Percentiles rank a stretch among this genome's conserved stretches.
Evolutionary conservation across 2,888 invertebrate species (phyloP).

Genomic region (Onchidella celtica): DNA sequence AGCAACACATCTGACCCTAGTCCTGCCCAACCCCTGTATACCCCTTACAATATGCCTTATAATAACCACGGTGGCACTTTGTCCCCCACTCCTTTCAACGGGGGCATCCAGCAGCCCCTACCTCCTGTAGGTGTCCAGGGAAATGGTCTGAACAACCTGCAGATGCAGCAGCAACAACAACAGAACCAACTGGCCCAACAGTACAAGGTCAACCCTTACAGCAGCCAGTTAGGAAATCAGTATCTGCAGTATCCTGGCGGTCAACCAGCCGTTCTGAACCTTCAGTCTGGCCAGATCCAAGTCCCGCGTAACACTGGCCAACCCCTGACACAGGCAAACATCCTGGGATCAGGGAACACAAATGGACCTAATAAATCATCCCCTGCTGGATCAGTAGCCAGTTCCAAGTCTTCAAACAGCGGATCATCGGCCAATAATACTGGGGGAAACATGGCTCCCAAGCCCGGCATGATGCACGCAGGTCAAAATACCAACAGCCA

Average conservation of each 20-base stretch:
- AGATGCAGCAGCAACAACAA: constrained; percentile 53
- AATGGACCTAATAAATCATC: constrained; percentile 59
- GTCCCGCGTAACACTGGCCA: constrained; percentile 15
- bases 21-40: constrained; percentile 52
- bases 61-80: constrained; percentile 27
- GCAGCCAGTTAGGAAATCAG: constrained; percentile 41
- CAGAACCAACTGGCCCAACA: constrained; percentile 44
- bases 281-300: constrained; percentile 44
- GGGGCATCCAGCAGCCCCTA: not conserved
- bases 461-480: constrained; percentile 19
- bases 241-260: constrained; percentile 49
- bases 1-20: constrained; percentile 70
- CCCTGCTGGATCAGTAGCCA: constrained; percentile 75
- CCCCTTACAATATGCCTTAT: constrained; percentile 56
- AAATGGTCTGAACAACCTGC: constrained; percentile 18
- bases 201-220: constrained; percentile 30
- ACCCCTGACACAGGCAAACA: constrained; percentile 45
- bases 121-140: not conserved
- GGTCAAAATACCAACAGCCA: constrained; percentile 28
- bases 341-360: constrained; percentile 29
- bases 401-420: constrained; percentile 74
- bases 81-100: constrained; percentile 37
- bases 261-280: constrained; percentile 47
- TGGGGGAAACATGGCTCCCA: constrained; percentile 13
- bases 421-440: constrained; percentile 51